phyloP scores from a whole-genome alignment of 1,140 invertebrate genomes.

The Drosophila kohkoa region DNA sequence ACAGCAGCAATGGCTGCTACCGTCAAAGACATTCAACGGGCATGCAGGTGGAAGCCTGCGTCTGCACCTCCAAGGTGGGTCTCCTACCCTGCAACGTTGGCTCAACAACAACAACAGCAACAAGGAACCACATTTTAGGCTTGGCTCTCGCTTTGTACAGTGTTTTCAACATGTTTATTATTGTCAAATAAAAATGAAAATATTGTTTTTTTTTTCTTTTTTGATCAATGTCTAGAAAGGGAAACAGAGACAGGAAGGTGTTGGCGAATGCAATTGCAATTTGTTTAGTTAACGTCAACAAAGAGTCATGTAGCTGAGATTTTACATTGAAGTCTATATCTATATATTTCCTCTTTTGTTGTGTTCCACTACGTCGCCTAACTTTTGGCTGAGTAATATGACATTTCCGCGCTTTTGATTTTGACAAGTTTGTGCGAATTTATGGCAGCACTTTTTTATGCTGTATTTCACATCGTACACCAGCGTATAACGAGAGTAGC shows the following conservation, averaged over 20 bases:
- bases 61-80: conserved; percentile 70
- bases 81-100: conserved; percentile 70
- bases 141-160: conserved; percentile 27
- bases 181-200: conserved; percentile 56
- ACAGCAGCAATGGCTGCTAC: conserved; percentile 71
- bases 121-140: conserved; percentile 20
- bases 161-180: conserved; percentile 14
- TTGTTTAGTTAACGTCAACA: conserved; percentile 32
- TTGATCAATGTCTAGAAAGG: background rate
- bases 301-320: background rate
- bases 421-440: conserved; percentile 65
- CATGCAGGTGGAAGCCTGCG: conserved; percentile 76
- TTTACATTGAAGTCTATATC: conserved; percentile 14
- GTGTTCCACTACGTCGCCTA: too few relatives aligned
- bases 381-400: conserved; percentile 41
- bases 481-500: too few relatives aligned
- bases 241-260: conserved; percentile 1
- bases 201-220: conserved; percentile 10
- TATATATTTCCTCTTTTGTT: background rate
- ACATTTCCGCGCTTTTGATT: conserved; percentile 71
- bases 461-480: conserved; percentile 31
- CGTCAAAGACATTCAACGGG: conserved; percentile 63
- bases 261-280: conserved; percentile 3
- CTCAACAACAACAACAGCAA: background rate
- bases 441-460: conserved; percentile 55